These are phyloP conservation scores for Pachyuromys duprasi DNA, from an alignment of 2,797 vertebrate species.

Conservation along the genomic window DNA sequence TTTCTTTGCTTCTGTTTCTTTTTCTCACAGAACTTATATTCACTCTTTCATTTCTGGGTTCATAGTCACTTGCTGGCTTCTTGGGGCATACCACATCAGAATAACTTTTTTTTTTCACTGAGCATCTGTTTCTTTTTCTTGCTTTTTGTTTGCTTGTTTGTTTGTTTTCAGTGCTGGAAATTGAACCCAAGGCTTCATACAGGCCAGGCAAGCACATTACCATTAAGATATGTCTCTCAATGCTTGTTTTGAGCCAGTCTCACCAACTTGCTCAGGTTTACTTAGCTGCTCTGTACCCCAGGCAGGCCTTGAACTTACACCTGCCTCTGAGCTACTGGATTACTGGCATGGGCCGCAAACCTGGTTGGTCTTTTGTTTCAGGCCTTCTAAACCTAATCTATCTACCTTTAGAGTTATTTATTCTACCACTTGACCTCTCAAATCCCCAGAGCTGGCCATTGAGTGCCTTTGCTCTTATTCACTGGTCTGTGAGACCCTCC, in stretches of 20 bases:
- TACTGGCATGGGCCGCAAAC: background rate
- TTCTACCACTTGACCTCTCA: background rate
- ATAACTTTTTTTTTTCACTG: background rate
- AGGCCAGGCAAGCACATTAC: background rate
- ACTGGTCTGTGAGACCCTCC: background rate
- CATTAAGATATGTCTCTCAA: background rate
- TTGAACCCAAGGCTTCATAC: background rate
- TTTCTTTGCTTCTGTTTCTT: background rate
- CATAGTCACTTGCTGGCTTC: background rate
- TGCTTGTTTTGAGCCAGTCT: background rate
- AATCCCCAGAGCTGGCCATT: background rate
- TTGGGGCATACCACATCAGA: background rate
- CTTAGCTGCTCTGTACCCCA: background rate
- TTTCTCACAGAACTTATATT: background rate
- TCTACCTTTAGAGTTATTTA: background rate
- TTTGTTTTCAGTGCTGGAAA: background rate
- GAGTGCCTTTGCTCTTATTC: background rate
- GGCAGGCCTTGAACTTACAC: background rate
- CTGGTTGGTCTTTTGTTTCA: background rate
- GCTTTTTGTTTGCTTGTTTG: background rate
- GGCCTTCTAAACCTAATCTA: background rate
- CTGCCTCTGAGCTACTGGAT: background rate
- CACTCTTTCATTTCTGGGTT: constrained; percentile 46
- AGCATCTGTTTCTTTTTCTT: background rate
- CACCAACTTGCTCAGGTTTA: background rate